phyloP scores from a whole-genome alignment of 2,113 vertebrate genomes.

The Hucho hucho region DNA sequence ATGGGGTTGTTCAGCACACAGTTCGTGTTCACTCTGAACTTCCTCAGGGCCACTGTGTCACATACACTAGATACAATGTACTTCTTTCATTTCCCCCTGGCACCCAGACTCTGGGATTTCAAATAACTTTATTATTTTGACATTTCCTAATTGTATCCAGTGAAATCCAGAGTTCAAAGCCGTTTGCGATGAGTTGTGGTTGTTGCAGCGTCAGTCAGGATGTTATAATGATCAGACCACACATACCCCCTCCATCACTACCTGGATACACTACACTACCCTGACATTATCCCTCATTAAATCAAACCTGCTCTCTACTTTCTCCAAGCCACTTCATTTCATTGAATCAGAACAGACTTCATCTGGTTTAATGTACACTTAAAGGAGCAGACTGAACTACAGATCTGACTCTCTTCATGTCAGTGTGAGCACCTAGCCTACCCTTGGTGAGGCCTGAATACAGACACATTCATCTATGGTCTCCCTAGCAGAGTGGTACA shows the following conservation, averaged over 20 bases:
- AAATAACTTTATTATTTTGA: slow-evolving; percentile 21
- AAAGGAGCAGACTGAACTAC: not conserved
- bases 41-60: not conserved
- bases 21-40: not conserved
- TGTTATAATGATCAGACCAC: slow-evolving; percentile 58
- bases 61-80: not conserved
- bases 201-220: slow-evolving; percentile 33
- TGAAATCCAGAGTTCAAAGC: slow-evolving; percentile 35
- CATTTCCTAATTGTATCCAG: slow-evolving; percentile 33
- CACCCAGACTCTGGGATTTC: slow-evolving; percentile 5
- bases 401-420: not conserved
- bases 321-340: slow-evolving; percentile 28
- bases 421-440: too few species aligned
- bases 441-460: too few species aligned
- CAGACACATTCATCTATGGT: too few species aligned
- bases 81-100: not conserved
- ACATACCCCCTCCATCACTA: slow-evolving; percentile 26
- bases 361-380: not conserved
- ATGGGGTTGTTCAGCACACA: not conserved
- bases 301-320: slow-evolving; percentile 36
- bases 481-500: too few species aligned
- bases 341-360: not conserved
- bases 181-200: slow-evolving; percentile 54
- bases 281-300: slow-evolving; percentile 55
- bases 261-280: slow-evolving; percentile 23